A percentile compares a stretch with the other conserved stretches of the same genome.
phyloP scores from a whole-genome alignment of 2,888 invertebrate genomes.

The Aplocera efformata region DNA sequence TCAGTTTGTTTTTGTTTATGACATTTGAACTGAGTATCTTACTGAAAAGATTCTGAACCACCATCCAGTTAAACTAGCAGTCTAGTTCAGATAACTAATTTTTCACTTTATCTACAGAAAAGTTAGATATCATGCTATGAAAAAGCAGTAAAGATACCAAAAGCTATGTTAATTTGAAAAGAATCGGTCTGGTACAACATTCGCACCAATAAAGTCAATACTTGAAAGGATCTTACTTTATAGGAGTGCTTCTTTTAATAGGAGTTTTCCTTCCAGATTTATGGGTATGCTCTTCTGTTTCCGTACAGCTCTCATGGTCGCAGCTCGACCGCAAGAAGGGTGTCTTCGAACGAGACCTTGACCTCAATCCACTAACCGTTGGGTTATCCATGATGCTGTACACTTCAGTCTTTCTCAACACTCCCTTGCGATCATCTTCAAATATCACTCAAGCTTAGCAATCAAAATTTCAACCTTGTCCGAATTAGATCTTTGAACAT shows the following conservation, averaged over 20 bases:
- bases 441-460: slow-evolving; percentile 17
- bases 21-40: too few species aligned
- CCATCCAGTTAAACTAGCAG: too few species aligned
- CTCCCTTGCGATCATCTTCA: slow-evolving; percentile 42
- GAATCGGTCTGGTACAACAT: too few species aligned
- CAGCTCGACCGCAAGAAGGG: slow-evolving; percentile 82
- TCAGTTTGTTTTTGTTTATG: too few species aligned
- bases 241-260: slow-evolving; percentile 68
- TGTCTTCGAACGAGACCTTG: slow-evolving; percentile 86
- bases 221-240: slow-evolving; percentile 58
- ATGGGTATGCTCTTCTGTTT: slow-evolving; percentile 75
- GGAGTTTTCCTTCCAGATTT: slow-evolving; percentile 76
- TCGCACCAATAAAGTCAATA: too few species aligned
- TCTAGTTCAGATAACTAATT: too few species aligned
- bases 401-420: slow-evolving; percentile 17
- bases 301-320: slow-evolving; percentile 79
- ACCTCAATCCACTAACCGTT: slow-evolving; percentile 79
- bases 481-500: slow-evolving; percentile 29
- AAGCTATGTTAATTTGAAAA: too few species aligned
- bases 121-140: too few species aligned
- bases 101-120: too few species aligned
- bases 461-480: slow-evolving; percentile 38
- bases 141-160: too few species aligned
- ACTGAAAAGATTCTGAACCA: too few species aligned
- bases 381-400: slow-evolving; percentile 60